A percentile compares a stretch with the other conserved stretches of the same genome.
These are phyloP conservation scores for Diploscapter pachys DNA, from an alignment of 1,140 invertebrate genomes.

Conservation along the genomic window DNA sequence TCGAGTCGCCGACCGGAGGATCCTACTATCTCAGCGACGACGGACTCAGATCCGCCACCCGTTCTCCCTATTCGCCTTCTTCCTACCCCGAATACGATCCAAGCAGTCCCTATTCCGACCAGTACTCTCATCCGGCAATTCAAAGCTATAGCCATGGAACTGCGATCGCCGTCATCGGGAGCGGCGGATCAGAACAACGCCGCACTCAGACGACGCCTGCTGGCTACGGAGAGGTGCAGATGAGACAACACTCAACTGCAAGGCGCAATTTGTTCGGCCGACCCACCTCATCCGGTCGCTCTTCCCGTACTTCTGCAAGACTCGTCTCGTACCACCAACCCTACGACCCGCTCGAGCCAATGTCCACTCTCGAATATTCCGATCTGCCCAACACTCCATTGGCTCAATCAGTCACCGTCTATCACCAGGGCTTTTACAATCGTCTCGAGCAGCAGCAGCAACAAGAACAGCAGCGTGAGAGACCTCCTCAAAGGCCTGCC, in stretches of 20 bases:
- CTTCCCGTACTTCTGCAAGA: neutral
- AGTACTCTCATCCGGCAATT: conserved; percentile 14
- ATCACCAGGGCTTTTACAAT: conserved; percentile 26
- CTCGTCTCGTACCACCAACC: conserved; percentile 12
- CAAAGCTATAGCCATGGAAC: conserved; percentile 11
- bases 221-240: neutral
- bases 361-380: neutral
- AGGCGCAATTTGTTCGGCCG: conserved; percentile 24
- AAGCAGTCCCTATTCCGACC: neutral
- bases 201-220: neutral
- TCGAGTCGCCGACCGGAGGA: conserved; percentile 20
- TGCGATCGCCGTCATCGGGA: conserved; percentile 11
- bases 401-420: conserved; percentile 11
- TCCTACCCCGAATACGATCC: conserved; percentile 3
- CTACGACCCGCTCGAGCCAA: neutral
- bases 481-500: conserved; percentile 9
- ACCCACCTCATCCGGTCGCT: neutral
- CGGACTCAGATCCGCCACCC: conserved; percentile 8
- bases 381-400: conserved; percentile 28
- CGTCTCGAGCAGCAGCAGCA: neutral
- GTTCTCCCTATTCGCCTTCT: conserved; percentile 23
- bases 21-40: conserved; percentile 24
- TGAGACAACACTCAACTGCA: neutral
- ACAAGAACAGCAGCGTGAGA: neutral
- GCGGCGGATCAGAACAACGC: conserved; percentile 4